Evolutionary conservation across 2,113 vertebrate genomes (phyloP).

Genomic region (Asarcornis scutulata): DNA sequence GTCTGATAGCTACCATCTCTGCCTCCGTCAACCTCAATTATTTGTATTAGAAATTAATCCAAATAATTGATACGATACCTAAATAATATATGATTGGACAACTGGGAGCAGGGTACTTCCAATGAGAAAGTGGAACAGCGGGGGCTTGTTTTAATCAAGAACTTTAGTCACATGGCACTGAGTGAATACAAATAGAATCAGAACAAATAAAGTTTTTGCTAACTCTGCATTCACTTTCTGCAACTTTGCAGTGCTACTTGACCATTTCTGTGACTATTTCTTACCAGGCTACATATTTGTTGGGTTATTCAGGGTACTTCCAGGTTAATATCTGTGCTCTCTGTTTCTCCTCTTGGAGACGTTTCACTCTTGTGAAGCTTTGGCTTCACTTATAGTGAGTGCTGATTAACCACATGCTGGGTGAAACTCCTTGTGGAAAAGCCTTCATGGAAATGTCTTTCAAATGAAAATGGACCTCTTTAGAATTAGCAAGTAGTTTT

Average conservation of each 20-base stretch:
- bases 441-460: neutral
- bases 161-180: neutral
- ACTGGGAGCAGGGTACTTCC: neutral
- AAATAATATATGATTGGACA: neutral
- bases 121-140: neutral
- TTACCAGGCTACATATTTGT: neutral
- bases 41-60: neutral
- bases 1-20: neutral
- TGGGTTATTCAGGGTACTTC: neutral
- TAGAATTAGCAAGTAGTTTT: neutral
- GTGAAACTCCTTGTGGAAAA: neutral
- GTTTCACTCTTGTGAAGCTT: neutral
- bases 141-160: neutral
- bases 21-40: neutral
- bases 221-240: neutral
- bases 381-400: neutral
- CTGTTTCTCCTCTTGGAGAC: neutral
- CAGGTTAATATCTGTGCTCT: neutral
- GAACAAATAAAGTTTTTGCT: neutral
- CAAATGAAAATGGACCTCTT: neutral
- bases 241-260: neutral
- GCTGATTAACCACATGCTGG: neutral
- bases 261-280: neutral
- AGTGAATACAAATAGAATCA: neutral
- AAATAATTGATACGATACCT: neutral